Conservation (phyloP, 2,888 invertebrate species). For the Thereva unica region DNA sequence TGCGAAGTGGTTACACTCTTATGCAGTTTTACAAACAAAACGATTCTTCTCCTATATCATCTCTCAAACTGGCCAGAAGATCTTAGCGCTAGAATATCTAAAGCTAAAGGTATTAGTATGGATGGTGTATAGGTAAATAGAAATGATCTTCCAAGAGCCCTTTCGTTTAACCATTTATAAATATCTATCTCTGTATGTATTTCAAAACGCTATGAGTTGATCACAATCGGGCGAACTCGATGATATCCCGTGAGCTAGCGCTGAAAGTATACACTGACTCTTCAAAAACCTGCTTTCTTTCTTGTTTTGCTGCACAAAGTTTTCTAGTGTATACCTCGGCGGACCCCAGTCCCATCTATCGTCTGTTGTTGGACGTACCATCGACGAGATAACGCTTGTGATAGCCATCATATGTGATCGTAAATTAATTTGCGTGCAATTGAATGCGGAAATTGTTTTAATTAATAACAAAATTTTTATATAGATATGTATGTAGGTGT, state of each 20-base stretch:
- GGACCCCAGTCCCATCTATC: slow-evolving; percentile 12
- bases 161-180: no score
- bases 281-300: slow-evolving; percentile 15
- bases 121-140: no score
- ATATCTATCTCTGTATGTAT: slow-evolving; percentile 12
- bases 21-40: slow-evolving; percentile 22
- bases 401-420: slow-evolving; percentile 43
- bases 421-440: slow-evolving; percentile 47
- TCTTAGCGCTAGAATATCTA: no score
- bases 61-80: background rate
- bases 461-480: slow-evolving; percentile 44
- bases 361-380: slow-evolving; percentile 35
- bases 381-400: slow-evolving; percentile 25
- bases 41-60: slow-evolving; percentile 22
- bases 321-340: slow-evolving; percentile 3
- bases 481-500: no score
- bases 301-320: slow-evolving; percentile 6
- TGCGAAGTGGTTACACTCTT: slow-evolving; percentile 29
- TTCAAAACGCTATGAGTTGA: slow-evolving; percentile 14
- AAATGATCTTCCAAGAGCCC: no score
- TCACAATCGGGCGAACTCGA: slow-evolving; percentile 22
- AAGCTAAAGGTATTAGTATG: no score
- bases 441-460: slow-evolving; percentile 46
- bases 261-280: slow-evolving; percentile 4
- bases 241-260: slow-evolving; percentile 20